Conservation (phyloP, 2,797 vertebrate genomes). For the Remorina albescens region DNA sequence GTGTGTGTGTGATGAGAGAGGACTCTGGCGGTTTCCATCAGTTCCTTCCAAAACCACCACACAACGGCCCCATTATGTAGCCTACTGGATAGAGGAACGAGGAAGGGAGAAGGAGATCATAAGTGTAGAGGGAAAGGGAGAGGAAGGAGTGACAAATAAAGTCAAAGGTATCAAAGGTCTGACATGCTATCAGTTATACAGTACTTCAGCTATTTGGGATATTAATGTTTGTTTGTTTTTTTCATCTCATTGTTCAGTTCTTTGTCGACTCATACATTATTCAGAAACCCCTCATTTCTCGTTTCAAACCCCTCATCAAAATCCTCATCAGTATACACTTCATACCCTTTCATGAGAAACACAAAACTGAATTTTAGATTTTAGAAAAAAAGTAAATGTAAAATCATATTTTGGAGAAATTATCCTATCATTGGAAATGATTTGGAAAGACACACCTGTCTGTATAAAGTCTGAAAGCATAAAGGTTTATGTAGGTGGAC, state of each 20-base stretch:
- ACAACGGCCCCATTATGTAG: constrained; percentile 82
- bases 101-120: constrained; percentile 43
- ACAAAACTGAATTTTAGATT: no score
- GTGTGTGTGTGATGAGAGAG: constrained; percentile 57
- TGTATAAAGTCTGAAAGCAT: no score
- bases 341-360: no score
- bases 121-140: constrained; percentile 32
- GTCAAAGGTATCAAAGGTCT: constrained; percentile 16
- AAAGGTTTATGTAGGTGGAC: no score
- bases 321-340: no score
- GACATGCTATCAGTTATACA: constrained; percentile 5
- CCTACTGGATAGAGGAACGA: constrained; percentile 63
- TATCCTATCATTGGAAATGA: no score
- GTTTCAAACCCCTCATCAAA: no score
- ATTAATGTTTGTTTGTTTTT: not conserved
- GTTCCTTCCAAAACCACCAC: constrained; percentile 78
- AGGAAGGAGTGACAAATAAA: constrained; percentile 8
- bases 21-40: constrained; percentile 78
- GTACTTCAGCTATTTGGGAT: constrained; percentile 6
- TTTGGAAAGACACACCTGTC: no score
- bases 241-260: not conserved
- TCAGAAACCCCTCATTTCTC: no score
- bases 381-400: no score
- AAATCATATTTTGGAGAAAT: no score
- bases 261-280: no score